Evolutionary conservation across 2,888 invertebrate genomes (phyloP).

Genomic region (Lasioglossum lativentre): DNA sequence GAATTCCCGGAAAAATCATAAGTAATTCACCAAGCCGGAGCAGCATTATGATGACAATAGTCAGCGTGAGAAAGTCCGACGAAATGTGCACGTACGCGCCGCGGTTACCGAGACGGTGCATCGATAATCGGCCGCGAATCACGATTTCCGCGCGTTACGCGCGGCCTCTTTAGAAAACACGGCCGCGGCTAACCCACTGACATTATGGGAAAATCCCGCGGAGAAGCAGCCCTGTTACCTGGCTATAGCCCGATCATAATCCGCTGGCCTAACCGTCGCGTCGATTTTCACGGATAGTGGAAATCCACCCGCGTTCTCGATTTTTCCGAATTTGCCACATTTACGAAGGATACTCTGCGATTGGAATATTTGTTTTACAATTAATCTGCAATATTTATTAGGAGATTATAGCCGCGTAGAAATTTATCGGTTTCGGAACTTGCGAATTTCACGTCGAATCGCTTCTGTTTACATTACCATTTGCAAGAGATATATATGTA

Average conservation of each 20-base stretch:
- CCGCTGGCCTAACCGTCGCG: neutral
- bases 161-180: slow-evolving; percentile 49
- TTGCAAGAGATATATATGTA: neutral
- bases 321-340: neutral
- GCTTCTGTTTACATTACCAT: neutral
- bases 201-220: slow-evolving; percentile 64
- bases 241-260: slow-evolving; percentile 6
- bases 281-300: neutral
- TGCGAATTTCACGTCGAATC: neutral
- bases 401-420: neutral
- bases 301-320: neutral
- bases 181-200: slow-evolving; percentile 59
- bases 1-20: slow-evolving; percentile 3
- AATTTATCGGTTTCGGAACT: neutral
- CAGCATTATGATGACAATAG: slow-evolving; percentile 48
- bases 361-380: neutral
- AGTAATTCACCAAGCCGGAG: slow-evolving; percentile 27
- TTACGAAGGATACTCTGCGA: neutral
- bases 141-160: slow-evolving; percentile 63
- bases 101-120: slow-evolving; percentile 22
- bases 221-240: neutral
- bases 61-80: slow-evolving; percentile 51
- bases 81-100: slow-evolving; percentile 17
- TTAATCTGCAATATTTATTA: slow-evolving; percentile 1
- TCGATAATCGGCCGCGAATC: slow-evolving; percentile 53